Conservation (phyloP, 1,140 invertebrate genomes). For the Psilanteris sp. region DNA sequence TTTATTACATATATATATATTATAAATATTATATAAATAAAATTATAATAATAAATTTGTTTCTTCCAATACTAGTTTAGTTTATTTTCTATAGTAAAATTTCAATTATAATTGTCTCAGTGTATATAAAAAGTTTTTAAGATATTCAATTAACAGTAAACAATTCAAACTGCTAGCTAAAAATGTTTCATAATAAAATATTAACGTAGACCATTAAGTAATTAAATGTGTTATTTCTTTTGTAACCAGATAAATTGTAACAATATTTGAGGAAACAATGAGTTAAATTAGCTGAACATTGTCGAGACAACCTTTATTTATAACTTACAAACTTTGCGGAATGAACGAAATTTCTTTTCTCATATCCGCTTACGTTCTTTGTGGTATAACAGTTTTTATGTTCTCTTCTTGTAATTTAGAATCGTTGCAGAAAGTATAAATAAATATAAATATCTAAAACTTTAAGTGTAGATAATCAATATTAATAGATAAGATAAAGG, state of each 20-base stretch:
- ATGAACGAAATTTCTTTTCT: slow-evolving; percentile 46
- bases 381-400: slow-evolving; percentile 4
- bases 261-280: slow-evolving; percentile 27
- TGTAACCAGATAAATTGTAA: slow-evolving; percentile 8
- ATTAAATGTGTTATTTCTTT: slow-evolving; percentile 12
- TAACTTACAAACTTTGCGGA: slow-evolving; percentile 25
- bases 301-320: slow-evolving; percentile 28
- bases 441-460: too few relatives aligned
- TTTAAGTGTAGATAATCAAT: too few relatives aligned
- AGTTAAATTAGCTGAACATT: slow-evolving; percentile 31
- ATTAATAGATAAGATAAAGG: too few relatives aligned
- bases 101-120: too few relatives aligned
- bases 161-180: too few relatives aligned
- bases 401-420: slow-evolving; percentile 21
- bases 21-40: too few relatives aligned
- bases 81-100: too few relatives aligned
- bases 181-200: not conserved
- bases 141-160: too few relatives aligned
- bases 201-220: slow-evolving; percentile 1
- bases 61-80: too few relatives aligned
- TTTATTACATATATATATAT: too few relatives aligned
- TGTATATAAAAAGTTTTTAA: too few relatives aligned
- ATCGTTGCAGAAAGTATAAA: slow-evolving; percentile 29
- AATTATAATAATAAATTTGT: too few relatives aligned
- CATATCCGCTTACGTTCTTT: slow-evolving; percentile 46